Percentiles rank a stretch among this genome's conserved stretches.
These are phyloP conservation scores for Pammene aurita DNA, from an alignment of 2,888 invertebrate genomes.

Conservation along the genomic window DNA sequence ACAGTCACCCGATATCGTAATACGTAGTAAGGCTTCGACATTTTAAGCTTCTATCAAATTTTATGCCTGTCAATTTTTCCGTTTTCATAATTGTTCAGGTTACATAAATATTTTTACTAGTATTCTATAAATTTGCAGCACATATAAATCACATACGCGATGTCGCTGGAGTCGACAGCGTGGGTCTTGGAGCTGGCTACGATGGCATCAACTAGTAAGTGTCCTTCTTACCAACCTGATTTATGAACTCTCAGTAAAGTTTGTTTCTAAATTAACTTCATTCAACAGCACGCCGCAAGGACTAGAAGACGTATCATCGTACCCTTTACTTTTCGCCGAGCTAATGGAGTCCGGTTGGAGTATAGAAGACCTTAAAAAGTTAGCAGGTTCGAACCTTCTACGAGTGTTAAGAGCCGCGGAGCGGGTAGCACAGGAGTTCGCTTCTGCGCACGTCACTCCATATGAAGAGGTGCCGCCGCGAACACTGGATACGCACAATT, in stretches of 20 bases:
- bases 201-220: conserved; percentile 96
- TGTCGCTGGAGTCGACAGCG: conserved; percentile 93
- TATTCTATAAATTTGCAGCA: conserved; percentile 81
- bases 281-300: conserved; percentile 89
- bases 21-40: no score
- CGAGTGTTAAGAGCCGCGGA: conserved; percentile 89
- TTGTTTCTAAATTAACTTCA: conserved; percentile 1
- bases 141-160: conserved; percentile 95
- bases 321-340: conserved; percentile 90
- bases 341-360: conserved; percentile 91
- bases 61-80: no score
- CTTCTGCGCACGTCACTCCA: conserved; percentile 87
- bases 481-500: conserved; percentile 84
- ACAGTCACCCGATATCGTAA: no score
- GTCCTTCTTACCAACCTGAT: conserved; percentile 34
- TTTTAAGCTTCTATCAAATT: no score
- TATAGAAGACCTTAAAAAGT: conserved; percentile 89
- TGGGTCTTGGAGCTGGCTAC: conserved; percentile 94
- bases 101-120: not conserved
- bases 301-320: conserved; percentile 90
- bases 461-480: conserved; percentile 88
- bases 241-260: not conserved
- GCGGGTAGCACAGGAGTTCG: conserved; percentile 87
- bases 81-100: not conserved
- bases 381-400: conserved; percentile 90